Percentiles rank a stretch among this genome's conserved stretches.
These are phyloP conservation scores for Pempheris klunzingeri DNA, from an alignment of 2,797 vertebrate species.

Conservation along the genomic window DNA sequence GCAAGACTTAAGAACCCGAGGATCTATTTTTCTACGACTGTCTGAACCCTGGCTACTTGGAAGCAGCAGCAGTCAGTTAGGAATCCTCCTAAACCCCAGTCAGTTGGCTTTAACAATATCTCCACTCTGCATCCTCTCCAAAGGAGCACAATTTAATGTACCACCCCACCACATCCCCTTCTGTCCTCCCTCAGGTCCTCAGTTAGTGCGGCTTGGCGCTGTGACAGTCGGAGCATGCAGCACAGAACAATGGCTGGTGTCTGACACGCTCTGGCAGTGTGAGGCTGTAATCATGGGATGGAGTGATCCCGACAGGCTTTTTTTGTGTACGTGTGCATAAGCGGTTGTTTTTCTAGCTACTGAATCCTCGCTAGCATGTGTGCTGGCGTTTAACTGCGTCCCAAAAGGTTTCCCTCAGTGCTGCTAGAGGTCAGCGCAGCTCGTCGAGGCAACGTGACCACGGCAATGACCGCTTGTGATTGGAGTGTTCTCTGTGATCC, in stretches of 20 bases:
- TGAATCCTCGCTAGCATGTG: slow-evolving; percentile 30
- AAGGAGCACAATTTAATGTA: slow-evolving; percentile 18
- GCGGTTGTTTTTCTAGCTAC: slow-evolving; percentile 25
- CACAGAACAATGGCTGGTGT: slow-evolving; percentile 70
- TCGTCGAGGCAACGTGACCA: neutral
- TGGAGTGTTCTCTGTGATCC: slow-evolving; percentile 20
- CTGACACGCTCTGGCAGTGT: slow-evolving; percentile 39
- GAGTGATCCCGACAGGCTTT: slow-evolving; percentile 30
- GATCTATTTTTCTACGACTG: slow-evolving; percentile 16
- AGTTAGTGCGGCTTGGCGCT: slow-evolving; percentile 33
- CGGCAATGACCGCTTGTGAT: slow-evolving; percentile 5
- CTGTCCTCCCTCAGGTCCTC: slow-evolving; percentile 44
- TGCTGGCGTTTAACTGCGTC: slow-evolving; percentile 8
- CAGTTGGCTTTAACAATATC: slow-evolving; percentile 16
- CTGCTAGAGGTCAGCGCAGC: slow-evolving; percentile 29
- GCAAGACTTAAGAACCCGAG: neutral
- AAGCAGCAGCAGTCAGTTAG: slow-evolving; percentile 27
- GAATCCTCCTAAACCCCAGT: slow-evolving; percentile 57
- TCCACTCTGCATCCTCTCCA: neutral
- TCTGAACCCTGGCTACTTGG: slow-evolving; percentile 1
- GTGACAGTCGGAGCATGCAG: slow-evolving; percentile 44
- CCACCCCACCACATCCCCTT: neutral
- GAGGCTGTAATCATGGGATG: slow-evolving; percentile 53
- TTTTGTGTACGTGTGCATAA: neutral
- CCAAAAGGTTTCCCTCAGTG: slow-evolving; percentile 20